Percentiles rank a stretch among this genome's conserved stretches.
Evolutionary conservation across 2,888 invertebrate genomes (phyloP).

Genomic region (Acleris emargana): DNA sequence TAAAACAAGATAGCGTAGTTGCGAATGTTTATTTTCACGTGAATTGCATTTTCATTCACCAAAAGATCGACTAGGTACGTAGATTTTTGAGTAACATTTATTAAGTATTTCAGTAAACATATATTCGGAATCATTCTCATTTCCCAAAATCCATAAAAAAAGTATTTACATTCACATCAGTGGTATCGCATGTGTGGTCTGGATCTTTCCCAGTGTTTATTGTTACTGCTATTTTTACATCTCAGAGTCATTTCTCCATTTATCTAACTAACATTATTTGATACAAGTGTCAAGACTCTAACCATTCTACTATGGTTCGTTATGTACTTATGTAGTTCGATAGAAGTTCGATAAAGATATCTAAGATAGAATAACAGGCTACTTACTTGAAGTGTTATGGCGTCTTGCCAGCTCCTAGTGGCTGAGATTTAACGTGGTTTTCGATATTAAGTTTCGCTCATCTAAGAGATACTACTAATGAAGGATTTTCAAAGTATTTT

Average conservation of each 20-base stretch:
- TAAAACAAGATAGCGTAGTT: slow-evolving; percentile 21
- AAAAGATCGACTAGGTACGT: slow-evolving; percentile 5
- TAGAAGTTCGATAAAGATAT: slow-evolving; percentile 25
- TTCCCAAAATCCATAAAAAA: slow-evolving; percentile 13
- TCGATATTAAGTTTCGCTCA: slow-evolving; percentile 26
- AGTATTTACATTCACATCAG: slow-evolving; percentile 22
- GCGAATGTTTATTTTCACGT: slow-evolving; percentile 26
- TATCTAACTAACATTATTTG: slow-evolving; percentile 8
- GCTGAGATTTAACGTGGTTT: slow-evolving; percentile 24
- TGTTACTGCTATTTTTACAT: slow-evolving; percentile 37
- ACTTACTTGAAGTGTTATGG: slow-evolving; percentile 35
- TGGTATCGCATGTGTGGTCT: slow-evolving; percentile 15
- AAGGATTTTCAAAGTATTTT: not conserved
- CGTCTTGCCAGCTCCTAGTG: slow-evolving; percentile 23
- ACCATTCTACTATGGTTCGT: slow-evolving; percentile 19
- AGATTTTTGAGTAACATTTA: slow-evolving; percentile 13
- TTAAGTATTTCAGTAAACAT: slow-evolving; percentile 3
- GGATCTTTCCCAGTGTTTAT: slow-evolving; percentile 39
- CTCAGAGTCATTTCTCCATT: slow-evolving; percentile 15
- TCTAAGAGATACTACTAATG: slow-evolving; percentile 11
- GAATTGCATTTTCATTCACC: slow-evolving; percentile 7
- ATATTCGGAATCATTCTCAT: slow-evolving; percentile 6
- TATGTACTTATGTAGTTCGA: slow-evolving; percentile 10
- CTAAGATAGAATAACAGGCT: slow-evolving; percentile 31
- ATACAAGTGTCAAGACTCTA: slow-evolving; percentile 11